These are phyloP conservation scores for Oryzias curvinotus DNA, from an alignment of 2,113 vertebrate genomes.

Conservation along the genomic window DNA sequence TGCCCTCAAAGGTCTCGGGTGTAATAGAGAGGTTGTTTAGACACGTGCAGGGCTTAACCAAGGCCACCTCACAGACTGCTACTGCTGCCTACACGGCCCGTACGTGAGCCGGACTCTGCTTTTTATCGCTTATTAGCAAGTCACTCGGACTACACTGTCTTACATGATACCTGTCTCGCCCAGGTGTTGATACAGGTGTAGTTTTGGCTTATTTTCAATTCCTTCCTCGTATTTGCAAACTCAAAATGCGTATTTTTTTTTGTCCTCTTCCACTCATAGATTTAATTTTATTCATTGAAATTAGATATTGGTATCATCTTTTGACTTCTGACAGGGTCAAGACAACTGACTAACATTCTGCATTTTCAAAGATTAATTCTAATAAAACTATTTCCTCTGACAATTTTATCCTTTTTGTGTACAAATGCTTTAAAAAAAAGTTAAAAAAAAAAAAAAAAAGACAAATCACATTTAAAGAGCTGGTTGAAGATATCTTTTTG, in stretches of 20 bases:
- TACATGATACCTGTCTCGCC: conserved; percentile 18
- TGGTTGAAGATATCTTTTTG: no score
- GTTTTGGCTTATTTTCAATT: conserved; percentile 22
- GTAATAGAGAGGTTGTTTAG: conserved; percentile 90
- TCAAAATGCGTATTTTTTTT: conserved; percentile 49
- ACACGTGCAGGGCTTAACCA: conserved; percentile 81
- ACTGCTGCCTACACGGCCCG: conserved; percentile 35
- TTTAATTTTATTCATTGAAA: conserved; percentile 7
- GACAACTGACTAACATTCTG: no score
- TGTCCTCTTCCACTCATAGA: conserved; percentile 30
- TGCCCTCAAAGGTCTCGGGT: conserved; percentile 84
- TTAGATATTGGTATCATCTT: conserved; percentile 1
- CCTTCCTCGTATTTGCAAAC: conserved; percentile 41
- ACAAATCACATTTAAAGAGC: no score
- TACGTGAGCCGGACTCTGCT: conserved; percentile 8
- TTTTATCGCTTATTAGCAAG: conserved; percentile 25
- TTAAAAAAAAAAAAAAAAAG: no score
- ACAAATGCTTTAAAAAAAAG: no score
- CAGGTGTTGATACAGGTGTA: conserved; percentile 31
- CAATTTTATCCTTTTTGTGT: no score
- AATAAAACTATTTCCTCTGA: no score
- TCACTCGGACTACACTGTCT: conserved; percentile 31
- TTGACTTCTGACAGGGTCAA: background rate
- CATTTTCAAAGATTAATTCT: no score
- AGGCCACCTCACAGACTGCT: conserved; percentile 63